Evolutionary conservation across 2,113 vertebrate genomes (phyloP), one percentile per base, ranked within the genome.

Genomic region (Poicephalus meyeri): DNA sequence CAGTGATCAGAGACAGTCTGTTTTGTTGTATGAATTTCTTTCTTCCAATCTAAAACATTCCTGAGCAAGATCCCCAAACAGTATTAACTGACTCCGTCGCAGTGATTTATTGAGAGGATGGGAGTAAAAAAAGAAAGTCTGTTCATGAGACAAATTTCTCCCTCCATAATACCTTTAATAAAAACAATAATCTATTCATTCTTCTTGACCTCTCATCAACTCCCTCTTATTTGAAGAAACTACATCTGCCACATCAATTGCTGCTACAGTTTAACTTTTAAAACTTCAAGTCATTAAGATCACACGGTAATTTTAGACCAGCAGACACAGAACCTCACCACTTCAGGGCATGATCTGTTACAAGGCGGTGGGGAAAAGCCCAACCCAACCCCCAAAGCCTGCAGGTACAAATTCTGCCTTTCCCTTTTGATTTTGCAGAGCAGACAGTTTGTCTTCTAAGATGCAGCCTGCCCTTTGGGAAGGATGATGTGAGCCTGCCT

Each of bases 141-240:
- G 64, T 7, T 80, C 80, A 86, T 6, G 77, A 95, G 61, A 92
- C 50, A 21, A 92, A 90, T 95, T 92, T 91, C 77, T 91, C 76
- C 25, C 46, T 78, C 80, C 21, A 7, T 70, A 87, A 87, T 76
- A 73, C 71, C 80, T 92, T 91, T 53, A 90, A 92, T 91, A 95
- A 95, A 93, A 94, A 83, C 86, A 92, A 87, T 83, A 65, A 92
- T 76, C 77, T 94, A 89, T 69, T 94, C 80, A 85, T 82, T 52
- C 56, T 64, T 71, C 83, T 96, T 92, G 84, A 90, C 88, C 92
- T 95, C 86, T 94, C 88, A 96, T 94, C 92, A 50, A 82, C 80
- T 87, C 66, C 33, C 35, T 47, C 56, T 37, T 83, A 86, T 68
- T 89, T 93, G 88, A 95, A 93, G 83, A 53, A 56, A 68, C 52